Evolutionary conservation across 53 echinoderm and acorn worm genomes (phyloP).

Genomic region (Pentamera pediparva): DNA sequence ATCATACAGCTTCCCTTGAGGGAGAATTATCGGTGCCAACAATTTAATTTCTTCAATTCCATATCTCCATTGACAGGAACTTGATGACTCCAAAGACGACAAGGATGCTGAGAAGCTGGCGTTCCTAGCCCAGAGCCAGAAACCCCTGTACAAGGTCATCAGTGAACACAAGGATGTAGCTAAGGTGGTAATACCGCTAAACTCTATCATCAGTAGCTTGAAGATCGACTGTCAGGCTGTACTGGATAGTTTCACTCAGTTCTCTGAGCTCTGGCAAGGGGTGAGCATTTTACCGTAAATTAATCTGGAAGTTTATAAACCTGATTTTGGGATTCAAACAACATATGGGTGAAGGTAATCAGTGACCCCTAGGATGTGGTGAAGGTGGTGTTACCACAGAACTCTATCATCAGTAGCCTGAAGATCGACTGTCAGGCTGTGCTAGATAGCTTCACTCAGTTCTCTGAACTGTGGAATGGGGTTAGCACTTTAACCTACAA

Average conservation of each 20-base stretch:
- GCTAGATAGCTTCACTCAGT: constrained; percentile 72
- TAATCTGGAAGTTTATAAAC: too few species aligned
- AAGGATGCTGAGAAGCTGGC: constrained; percentile 94
- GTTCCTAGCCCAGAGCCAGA: constrained; percentile 70
- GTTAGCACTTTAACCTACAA: constrained; percentile 37
- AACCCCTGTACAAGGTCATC: constrained; percentile 94
- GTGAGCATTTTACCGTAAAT: too few species aligned
- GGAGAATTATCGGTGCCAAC: too few species aligned
- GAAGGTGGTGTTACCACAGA: constrained; percentile 92
- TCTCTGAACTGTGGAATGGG: constrained; percentile 89
- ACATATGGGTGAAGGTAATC: constrained; percentile 91
- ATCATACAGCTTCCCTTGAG: too few species aligned
- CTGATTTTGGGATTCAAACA: background rate
- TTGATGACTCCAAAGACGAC: constrained; percentile 92
- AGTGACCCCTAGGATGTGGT: constrained; percentile 92
- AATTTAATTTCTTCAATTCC: too few species aligned
- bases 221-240: constrained; percentile 84
- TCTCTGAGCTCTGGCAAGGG: constrained; percentile 87
- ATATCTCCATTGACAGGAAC: constrained; percentile 65
- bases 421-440: constrained; percentile 84
- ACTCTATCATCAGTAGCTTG: constrained; percentile 88
- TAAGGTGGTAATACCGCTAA: constrained; percentile 96
- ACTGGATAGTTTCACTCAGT: constrained; percentile 72
- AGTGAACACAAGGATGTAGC: constrained; percentile 93
- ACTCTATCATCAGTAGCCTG: constrained; percentile 87